Evolutionary conservation across 2,888 invertebrate genomes (phyloP).

Genomic region (Acanthosepion esculentum): DNA sequence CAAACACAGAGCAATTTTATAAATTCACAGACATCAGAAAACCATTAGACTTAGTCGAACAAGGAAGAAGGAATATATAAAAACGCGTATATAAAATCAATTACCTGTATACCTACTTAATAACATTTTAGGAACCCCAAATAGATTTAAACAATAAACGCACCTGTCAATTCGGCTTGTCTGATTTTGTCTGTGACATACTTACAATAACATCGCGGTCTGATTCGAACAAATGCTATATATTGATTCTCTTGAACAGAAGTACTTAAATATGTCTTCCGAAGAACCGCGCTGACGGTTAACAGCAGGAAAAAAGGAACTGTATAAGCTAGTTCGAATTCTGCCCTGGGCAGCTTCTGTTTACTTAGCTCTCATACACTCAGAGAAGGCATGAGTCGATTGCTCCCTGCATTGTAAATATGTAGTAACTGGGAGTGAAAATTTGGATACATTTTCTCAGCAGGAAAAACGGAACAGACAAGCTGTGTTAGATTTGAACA

Average conservation of each 20-base stretch:
- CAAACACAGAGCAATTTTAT: background rate
- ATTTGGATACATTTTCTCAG: too few species aligned
- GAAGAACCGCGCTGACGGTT: background rate
- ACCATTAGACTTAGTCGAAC: background rate
- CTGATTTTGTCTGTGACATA: slow-evolving; percentile 2
- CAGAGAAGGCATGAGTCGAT: too few species aligned
- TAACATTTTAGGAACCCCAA: slow-evolving; percentile 6
- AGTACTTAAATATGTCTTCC: background rate
- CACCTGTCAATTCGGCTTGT: slow-evolving; percentile 23
- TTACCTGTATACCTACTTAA: slow-evolving; percentile 33
- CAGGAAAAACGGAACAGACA: too few species aligned
- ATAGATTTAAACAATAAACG: slow-evolving; percentile 33
- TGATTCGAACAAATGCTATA: background rate
- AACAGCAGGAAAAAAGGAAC: background rate
- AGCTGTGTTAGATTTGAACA: too few species aligned
- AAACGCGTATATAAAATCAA: background rate
- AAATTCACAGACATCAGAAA: background rate
- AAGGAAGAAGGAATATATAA: background rate
- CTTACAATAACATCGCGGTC: background rate
- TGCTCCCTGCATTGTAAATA: too few species aligned
- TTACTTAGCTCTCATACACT: too few species aligned
- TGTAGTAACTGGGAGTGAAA: too few species aligned
- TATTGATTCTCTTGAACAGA: background rate
- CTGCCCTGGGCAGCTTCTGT: background rate
- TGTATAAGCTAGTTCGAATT: background rate